Base-by-base conservation (phyloP, 2,797 vertebrate genomes). In the Pempheris klunzingeri region DNA sequence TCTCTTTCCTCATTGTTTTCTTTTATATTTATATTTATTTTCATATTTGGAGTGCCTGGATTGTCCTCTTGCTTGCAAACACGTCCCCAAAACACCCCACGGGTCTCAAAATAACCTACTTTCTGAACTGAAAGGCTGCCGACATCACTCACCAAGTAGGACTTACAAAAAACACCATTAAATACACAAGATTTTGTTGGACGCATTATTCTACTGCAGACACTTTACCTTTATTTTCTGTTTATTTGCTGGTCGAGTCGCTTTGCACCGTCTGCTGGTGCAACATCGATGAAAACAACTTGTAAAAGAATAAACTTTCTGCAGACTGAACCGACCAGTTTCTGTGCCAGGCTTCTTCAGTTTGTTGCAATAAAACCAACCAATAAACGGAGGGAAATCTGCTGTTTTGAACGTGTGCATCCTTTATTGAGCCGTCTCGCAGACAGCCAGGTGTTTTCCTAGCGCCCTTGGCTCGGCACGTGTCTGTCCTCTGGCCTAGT, bases 401-500 rank as follows among this genome's bases (percentile, higher is more conserved):
- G 24, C 26, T 14, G n/a, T 36, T 44, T 12, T n/a, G 13, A 30
- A 61, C 20, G 1, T 2, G 38, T 28, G 6, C 24, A 28, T 30
- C 22, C 12, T 68, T 36, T 7, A 4, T 5, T 18, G 12, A 43
- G 2, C 17, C 49, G 6, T 38, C 8, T 71, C 1, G 13, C 14
- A 41, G 52, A 54, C 28, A 59, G 41, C n/a, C 26, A 77, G 68
- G 39, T 77, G 30, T 34, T 66, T 9, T 1, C 10, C 15, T 10
- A 14, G 0, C 1, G 5, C 14, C 9, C 15, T 15, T 4, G 62
- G 52, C 10, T 1, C 7, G 61, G 28, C 30, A 73, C 46, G 12
- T 1, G 34, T 81, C 58, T 53, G 43, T 47, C 38, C 41, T 47
- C 72, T 81, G 71, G 30, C 78, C 84, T 67, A 59, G 12, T 71